Conservation (phyloP, 2,888 invertebrate species). For the Rhagonycha lutea region DNA sequence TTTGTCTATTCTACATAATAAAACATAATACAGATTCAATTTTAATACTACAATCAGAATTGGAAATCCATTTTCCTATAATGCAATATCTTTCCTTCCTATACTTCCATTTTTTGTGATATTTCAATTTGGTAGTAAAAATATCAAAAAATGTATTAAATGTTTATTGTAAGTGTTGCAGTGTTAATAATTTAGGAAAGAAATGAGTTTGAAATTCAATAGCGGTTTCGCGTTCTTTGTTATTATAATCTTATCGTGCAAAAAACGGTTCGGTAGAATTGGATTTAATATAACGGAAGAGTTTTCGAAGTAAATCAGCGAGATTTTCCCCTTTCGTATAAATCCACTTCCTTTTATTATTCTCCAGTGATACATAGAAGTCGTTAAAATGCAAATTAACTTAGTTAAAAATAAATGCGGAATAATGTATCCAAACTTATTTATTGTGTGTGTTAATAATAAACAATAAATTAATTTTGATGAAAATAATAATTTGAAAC, state of each 20-base stretch:
- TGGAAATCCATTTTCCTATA: background rate
- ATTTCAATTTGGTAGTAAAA: background rate
- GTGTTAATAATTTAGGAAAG: slow-evolving; percentile 5
- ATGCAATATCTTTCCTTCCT: background rate
- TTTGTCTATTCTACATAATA: background rate
- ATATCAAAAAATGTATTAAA: background rate
- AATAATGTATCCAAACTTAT: slow-evolving; percentile 24
- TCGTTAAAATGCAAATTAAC: slow-evolving; percentile 29
- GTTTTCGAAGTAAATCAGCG: slow-evolving; percentile 27
- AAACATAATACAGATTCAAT: background rate
- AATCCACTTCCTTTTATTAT: slow-evolving; percentile 31
- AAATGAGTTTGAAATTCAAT: slow-evolving; percentile 9
- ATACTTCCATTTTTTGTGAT: background rate
- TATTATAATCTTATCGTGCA: slow-evolving; percentile 16
- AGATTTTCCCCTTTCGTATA: slow-evolving; percentile 25
- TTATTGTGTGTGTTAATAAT: background rate
- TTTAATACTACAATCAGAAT: background rate
- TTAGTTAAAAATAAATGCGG: slow-evolving; percentile 24
- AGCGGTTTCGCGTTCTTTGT: slow-evolving; percentile 1
- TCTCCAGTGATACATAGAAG: slow-evolving; percentile 28
- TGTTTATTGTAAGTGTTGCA: background rate
- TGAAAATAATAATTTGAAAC: background rate
- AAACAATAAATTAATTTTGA: background rate
- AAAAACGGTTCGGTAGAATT: slow-evolving; percentile 12
- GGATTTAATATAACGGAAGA: slow-evolving; percentile 23